These are phyloP conservation scores for Sinopyrophorus schimmeli DNA, from an alignment of 2,888 invertebrate genomes.

Conservation along the genomic window DNA sequence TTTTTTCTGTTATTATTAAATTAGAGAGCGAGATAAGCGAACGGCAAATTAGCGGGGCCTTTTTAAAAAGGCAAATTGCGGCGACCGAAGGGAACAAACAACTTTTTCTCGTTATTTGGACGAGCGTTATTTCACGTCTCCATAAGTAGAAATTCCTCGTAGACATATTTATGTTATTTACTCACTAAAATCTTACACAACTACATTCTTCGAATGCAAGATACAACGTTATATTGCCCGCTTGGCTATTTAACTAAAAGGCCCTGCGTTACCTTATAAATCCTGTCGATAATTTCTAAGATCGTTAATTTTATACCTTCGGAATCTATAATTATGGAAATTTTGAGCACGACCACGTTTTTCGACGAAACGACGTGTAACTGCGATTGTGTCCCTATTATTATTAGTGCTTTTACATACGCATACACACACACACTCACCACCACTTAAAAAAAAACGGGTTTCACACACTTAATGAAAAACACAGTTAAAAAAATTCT, in stretches of 20 bases:
- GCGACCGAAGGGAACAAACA: constrained; percentile 1
- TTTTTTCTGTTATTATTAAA: too few species aligned
- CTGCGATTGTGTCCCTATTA: not conserved
- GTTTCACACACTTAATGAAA: too few species aligned
- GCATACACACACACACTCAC: not conserved
- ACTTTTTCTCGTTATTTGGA: constrained; percentile 3
- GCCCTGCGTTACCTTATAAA: constrained; percentile 8
- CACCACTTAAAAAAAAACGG: too few species aligned
- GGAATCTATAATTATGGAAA: constrained; percentile 18
- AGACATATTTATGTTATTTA: constrained; percentile 8
- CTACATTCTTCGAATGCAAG: constrained; percentile 2
- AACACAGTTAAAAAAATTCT: too few species aligned
- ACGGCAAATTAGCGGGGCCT: not conserved
- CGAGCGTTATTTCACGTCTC: constrained; percentile 2
- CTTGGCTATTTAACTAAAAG: not conserved
- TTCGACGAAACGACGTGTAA: too few species aligned
- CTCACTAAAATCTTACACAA: constrained; percentile 10
- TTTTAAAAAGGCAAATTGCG: not conserved
- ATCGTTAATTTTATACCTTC: constrained; percentile 16
- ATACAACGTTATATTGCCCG: not conserved
- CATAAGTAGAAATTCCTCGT: constrained; percentile 1
- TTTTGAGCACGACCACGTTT: constrained; percentile 12
- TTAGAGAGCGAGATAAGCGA: too few species aligned
- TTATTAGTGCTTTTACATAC: constrained; percentile 1
- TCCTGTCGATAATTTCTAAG: constrained; percentile 12